Evolutionary conservation across 2,113 vertebrate species (phyloP).

Genomic region (Centropus unirufus): DNA sequence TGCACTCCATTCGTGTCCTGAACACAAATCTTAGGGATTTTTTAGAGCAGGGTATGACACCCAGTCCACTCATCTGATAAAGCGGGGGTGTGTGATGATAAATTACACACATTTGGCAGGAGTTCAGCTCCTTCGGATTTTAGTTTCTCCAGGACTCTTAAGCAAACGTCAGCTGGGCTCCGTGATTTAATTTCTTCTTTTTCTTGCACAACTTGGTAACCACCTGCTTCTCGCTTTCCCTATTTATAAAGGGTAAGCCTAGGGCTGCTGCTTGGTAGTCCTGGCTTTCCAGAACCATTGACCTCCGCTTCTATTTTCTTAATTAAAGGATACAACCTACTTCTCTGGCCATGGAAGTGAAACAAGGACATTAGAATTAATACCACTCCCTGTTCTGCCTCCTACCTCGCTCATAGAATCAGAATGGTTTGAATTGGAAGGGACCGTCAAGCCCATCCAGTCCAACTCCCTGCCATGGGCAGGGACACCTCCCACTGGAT

Average conservation of each 20-base stretch:
- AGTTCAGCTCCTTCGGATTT: neutral
- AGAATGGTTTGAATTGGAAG: too few relatives aligned
- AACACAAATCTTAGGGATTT: neutral
- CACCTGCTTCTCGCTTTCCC: neutral
- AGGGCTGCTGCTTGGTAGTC: neutral
- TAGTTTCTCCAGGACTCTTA: neutral
- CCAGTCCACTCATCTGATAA: neutral
- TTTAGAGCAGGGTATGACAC: neutral
- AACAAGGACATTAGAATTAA: neutral
- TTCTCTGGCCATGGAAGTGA: neutral
- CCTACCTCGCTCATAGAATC: neutral
- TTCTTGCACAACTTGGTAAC: neutral
- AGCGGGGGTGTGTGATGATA: neutral
- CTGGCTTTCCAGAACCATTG: neutral
- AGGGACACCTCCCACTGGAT: too few relatives aligned
- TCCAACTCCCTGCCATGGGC: too few relatives aligned
- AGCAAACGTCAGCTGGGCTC: neutral
- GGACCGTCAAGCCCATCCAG: too few relatives aligned
- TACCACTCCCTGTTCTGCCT: neutral
- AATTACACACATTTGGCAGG: neutral
- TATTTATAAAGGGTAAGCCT: neutral
- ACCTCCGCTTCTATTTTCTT: neutral
- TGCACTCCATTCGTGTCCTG: neutral
- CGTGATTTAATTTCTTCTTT: neutral
- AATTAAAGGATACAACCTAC: neutral